Conservation (phyloP, 1,140 invertebrate genomes). For the Philopotamus ludificatus region DNA sequence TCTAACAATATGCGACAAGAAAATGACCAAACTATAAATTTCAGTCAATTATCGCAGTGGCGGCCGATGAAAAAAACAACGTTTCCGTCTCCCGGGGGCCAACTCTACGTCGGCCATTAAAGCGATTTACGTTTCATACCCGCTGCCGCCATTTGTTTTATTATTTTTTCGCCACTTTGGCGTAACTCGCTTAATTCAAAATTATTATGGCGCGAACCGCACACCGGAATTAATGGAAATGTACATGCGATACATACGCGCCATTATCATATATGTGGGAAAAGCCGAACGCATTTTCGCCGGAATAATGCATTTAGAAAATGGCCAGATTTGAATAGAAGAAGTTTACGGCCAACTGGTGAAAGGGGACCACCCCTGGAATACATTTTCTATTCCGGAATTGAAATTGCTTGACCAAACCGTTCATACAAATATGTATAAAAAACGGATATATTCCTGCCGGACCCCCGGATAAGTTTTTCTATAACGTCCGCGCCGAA, state of each 20-base stretch:
- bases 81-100: slow-evolving; percentile 24
- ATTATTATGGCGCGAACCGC: slow-evolving; percentile 35
- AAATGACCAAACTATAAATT: slow-evolving; percentile 43
- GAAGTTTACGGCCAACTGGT: slow-evolving; percentile 30
- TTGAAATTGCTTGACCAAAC: slow-evolving; percentile 41
- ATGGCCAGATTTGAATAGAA: slow-evolving; percentile 21
- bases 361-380: slow-evolving; percentile 22
- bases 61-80: slow-evolving; percentile 24
- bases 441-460: slow-evolving; percentile 13
- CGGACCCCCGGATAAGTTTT: neutral
- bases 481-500: neutral
- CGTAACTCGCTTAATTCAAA: slow-evolving; percentile 35
- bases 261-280: too few relatives aligned
- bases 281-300: neutral
- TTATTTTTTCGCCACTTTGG: slow-evolving; percentile 28
- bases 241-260: too few relatives aligned
- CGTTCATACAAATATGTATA: slow-evolving; percentile 22
- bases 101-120: slow-evolving; percentile 32
- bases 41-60: slow-evolving; percentile 41
- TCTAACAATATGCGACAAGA: slow-evolving; percentile 42
- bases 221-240: slow-evolving; percentile 13
- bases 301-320: slow-evolving; percentile 32
- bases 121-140: slow-evolving; percentile 37
- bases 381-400: slow-evolving; percentile 37
- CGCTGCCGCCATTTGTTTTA: too few relatives aligned